Evolutionary conservation across 92 coral and sea anemone genomes (phyloP).

Genomic region (Desmophyllum pertusum): DNA sequence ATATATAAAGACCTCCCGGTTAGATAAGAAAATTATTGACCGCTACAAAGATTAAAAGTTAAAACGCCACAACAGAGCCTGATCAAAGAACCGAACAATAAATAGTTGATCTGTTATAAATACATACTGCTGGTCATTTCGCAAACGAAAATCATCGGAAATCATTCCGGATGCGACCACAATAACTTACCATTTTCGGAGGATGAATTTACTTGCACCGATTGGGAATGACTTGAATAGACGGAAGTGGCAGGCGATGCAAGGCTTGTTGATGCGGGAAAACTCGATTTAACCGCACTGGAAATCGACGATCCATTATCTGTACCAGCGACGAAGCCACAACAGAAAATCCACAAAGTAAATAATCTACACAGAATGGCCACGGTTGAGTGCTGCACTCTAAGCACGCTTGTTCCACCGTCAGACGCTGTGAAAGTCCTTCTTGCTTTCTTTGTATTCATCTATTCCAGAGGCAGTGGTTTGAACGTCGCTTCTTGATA

Average conservation of each 20-base stretch:
- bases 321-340: conserved; percentile 31
- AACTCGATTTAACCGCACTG: background rate
- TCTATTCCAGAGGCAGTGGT: conserved; percentile 4
- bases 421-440: conserved; percentile 1
- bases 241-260: conserved; percentile 1
- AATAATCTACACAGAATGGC: conserved; percentile 36
- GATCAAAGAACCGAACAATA: background rate
- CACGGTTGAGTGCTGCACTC: background rate
- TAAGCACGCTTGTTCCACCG: conserved; percentile 18
- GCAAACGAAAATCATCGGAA: background rate
- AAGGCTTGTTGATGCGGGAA: conserved; percentile 7
- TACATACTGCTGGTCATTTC: too few relatives aligned
- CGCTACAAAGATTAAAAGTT: conserved; percentile 3
- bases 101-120: background rate
- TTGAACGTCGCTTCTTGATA: conserved; percentile 1
- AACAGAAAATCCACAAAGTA: conserved; percentile 29
- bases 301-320: background rate
- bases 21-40: conserved; percentile 13
- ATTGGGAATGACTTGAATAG: conserved; percentile 26
- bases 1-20: conserved; percentile 1
- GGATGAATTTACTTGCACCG: background rate
- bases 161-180: background rate
- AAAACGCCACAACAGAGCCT: background rate
- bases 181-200: conserved; percentile 31
- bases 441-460: conserved; percentile 35